Evolutionary conservation across 2,888 invertebrate genomes (phyloP).

Genomic region (Stegana nigrithorax): DNA sequence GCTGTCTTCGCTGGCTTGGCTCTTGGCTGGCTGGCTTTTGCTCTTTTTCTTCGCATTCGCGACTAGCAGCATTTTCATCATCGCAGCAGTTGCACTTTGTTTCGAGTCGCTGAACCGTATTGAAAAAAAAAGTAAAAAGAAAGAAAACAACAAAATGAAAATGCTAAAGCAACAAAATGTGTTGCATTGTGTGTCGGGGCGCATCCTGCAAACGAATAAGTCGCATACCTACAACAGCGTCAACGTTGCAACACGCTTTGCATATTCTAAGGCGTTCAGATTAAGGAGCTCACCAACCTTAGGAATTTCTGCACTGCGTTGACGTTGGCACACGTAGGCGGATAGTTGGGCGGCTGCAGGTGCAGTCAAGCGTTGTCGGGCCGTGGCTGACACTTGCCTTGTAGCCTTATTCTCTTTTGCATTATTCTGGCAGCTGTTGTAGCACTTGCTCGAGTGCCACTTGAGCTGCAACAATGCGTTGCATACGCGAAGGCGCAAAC

Average conservation of each 20-base stretch:
- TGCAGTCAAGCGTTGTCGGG: neutral
- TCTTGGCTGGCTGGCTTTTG: no score
- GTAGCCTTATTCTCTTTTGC: conserved; percentile 15
- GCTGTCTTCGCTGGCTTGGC: no score
- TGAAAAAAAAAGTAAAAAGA: no score
- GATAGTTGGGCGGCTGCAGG: neutral
- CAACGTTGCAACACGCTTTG: neutral
- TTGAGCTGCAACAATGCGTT: conserved; percentile 28
- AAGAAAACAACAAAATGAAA: no score
- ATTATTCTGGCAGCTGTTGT: conserved; percentile 16
- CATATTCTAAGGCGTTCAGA: neutral
- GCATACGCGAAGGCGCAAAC: conserved; percentile 24
- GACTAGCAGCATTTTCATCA: conserved; percentile 3
- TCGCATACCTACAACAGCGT: conserved; percentile 10
- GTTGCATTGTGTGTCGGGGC: conserved; percentile 4
- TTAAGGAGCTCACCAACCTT: neutral
- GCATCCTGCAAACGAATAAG: conserved; percentile 27
- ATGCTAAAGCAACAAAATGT: no score
- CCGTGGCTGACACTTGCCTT: conserved; percentile 36
- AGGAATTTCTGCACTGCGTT: conserved; percentile 9
- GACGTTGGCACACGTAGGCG: neutral
- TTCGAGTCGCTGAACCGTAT: conserved; percentile 56
- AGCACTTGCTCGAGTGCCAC: conserved; percentile 47
- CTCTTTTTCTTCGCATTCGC: neutral
- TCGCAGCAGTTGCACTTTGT: conserved; percentile 35